Evolutionary conservation across 2,888 invertebrate species (phyloP).

Genomic region (Agrochola litura): DNA sequence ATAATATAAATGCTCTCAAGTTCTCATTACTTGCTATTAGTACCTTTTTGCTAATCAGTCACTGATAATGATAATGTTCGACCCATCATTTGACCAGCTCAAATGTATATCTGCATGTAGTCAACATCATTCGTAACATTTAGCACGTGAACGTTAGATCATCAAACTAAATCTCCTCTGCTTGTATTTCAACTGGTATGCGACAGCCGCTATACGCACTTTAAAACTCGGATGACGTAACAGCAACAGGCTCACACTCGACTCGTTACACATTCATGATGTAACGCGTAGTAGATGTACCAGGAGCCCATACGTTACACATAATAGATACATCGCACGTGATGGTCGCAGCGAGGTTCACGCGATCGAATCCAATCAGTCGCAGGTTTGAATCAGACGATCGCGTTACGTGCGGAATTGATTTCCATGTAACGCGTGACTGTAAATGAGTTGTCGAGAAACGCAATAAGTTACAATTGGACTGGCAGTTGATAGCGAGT

Average conservation of each 20-base stretch:
- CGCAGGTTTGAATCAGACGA: slow-evolving; percentile 21
- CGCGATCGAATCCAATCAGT: slow-evolving; percentile 34
- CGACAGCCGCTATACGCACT: slow-evolving; percentile 1
- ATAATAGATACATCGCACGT: slow-evolving; percentile 17
- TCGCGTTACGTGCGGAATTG: slow-evolving; percentile 35
- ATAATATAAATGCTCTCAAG: too few species aligned
- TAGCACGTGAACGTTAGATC: slow-evolving; percentile 5
- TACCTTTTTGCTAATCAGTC: slow-evolving; percentile 6
- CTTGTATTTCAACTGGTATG: slow-evolving; percentile 22
- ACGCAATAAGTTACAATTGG: slow-evolving; percentile 13
- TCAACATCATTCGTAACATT: slow-evolving; percentile 11
- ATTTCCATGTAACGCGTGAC: slow-evolving; percentile 31
- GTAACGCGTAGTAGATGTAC: slow-evolving; percentile 27
- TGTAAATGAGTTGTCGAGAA: slow-evolving; percentile 3
- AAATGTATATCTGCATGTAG: not conserved
- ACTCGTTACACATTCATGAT: slow-evolving; percentile 36
- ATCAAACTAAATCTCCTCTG: slow-evolving; percentile 16
- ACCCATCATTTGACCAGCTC: not conserved
- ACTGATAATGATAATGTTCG: slow-evolving; percentile 4
- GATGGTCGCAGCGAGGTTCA: slow-evolving; percentile 24
- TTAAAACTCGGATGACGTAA: slow-evolving; percentile 23
- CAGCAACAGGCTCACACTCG: slow-evolving; percentile 2
- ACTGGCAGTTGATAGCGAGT: not conserved
- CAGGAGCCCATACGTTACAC: slow-evolving; percentile 6
- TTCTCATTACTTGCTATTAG: slow-evolving; percentile 7